Evolutionary conservation across 2,888 invertebrate species (phyloP).

Genomic region (Cataglyphis cursor): DNA sequence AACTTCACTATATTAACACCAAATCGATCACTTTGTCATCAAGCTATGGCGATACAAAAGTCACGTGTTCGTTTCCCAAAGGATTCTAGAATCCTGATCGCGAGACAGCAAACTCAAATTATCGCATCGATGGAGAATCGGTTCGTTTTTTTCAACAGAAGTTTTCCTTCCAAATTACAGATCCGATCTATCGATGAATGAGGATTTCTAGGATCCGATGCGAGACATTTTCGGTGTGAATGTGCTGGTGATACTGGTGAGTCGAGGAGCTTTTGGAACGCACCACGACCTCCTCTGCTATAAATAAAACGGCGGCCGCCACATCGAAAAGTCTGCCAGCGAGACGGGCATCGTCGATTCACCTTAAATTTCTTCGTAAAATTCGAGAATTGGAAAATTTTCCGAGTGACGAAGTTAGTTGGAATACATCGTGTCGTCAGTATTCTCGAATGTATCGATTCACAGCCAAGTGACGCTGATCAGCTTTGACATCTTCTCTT

Average conservation of each 20-base stretch:
- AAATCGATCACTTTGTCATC: constrained; percentile 43
- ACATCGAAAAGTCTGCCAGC: constrained; percentile 80
- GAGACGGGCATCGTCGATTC: constrained; percentile 76
- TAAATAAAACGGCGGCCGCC: constrained; percentile 84
- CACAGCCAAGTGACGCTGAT: constrained; percentile 55
- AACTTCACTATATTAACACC: constrained; percentile 38
- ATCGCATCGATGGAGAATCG: neutral
- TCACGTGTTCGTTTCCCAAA: constrained; percentile 36
- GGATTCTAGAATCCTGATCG: constrained; percentile 1
- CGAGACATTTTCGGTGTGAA: constrained; percentile 68
- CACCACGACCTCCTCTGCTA: constrained; percentile 85
- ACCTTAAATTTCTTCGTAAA: constrained; percentile 76
- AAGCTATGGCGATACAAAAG: constrained; percentile 2
- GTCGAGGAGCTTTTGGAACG: constrained; percentile 84
- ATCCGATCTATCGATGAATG: constrained; percentile 29
- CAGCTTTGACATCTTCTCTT: constrained; percentile 47
- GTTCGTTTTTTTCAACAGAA: constrained; percentile 3
- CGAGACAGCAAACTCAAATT: neutral
- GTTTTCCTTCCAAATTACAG: constrained; percentile 6
- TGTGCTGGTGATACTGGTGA: constrained; percentile 79
- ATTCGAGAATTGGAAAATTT: constrained; percentile 43
- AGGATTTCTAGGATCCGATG: constrained; percentile 63
- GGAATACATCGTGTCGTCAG: constrained; percentile 28
- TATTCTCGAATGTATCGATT: constrained; percentile 47
- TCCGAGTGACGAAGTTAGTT: constrained; percentile 18